A percentile compares a stretch with the other conserved stretches of the same genome.
These are phyloP conservation scores for Catocala sponsa DNA, from an alignment of 2,888 invertebrate species.

Conservation along the genomic window DNA sequence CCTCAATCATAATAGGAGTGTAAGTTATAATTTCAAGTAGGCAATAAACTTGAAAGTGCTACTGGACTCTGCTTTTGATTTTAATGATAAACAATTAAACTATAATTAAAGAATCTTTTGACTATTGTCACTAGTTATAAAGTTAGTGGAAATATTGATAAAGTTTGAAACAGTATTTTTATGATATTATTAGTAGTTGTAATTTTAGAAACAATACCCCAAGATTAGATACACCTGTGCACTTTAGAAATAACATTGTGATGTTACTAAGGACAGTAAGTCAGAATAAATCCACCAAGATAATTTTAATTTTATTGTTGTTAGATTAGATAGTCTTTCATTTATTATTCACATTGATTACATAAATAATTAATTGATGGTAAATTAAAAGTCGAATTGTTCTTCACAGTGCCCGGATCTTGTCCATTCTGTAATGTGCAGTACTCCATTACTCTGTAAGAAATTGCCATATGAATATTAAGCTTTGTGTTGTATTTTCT, in stretches of 20 bases:
- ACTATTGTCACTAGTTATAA: constrained; percentile 16
- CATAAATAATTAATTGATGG: too few species aligned
- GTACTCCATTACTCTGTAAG: too few species aligned
- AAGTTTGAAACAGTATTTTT: constrained; percentile 31
- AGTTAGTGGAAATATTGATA: constrained; percentile 1
- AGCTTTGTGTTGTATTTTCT: too few species aligned
- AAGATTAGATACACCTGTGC: constrained; percentile 2
- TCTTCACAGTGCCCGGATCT: too few species aligned
- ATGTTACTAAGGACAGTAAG: constrained; percentile 2
- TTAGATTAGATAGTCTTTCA: too few species aligned
- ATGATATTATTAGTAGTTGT: constrained; percentile 16
- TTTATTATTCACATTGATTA: too few species aligned
- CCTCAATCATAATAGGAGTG: constrained; percentile 14
- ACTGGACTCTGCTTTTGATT: constrained; percentile 2
- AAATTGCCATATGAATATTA: too few species aligned
- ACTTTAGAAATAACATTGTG: background rate
- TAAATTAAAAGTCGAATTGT: too few species aligned
- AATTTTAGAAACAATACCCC: constrained; percentile 9
- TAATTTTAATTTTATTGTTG: constrained; percentile 2
- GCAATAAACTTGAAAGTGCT: constrained; percentile 11
- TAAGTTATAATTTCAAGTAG: constrained; percentile 20
- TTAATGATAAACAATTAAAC: background rate
- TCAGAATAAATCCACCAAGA: constrained; percentile 3
- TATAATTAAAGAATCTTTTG: constrained; percentile 4
- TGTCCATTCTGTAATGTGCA: too few species aligned